phyloP scores from a whole-genome alignment of 2,888 invertebrate species.

The Dilophus febrilis region DNA sequence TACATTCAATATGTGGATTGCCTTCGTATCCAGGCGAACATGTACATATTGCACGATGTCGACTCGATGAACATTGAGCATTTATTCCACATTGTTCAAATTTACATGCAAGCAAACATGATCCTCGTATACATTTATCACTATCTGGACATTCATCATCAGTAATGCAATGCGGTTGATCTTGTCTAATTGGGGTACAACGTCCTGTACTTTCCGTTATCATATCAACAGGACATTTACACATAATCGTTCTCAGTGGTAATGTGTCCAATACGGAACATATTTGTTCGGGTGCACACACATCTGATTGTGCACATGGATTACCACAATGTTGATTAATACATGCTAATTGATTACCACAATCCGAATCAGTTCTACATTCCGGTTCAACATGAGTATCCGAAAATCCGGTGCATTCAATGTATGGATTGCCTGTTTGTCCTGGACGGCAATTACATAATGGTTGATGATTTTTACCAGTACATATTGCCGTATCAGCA shows the following conservation, averaged over 20 bases:
- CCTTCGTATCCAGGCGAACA: conserved; percentile 65
- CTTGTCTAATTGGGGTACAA: conserved; percentile 43
- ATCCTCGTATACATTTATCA: conserved; percentile 58
- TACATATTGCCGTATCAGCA: conserved; percentile 58
- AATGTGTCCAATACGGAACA: conserved; percentile 63
- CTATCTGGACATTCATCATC: conserved; percentile 59
- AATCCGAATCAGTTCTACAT: conserved; percentile 61
- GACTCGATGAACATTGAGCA: conserved; percentile 58
- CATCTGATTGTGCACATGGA: conserved; percentile 52
- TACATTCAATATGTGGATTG: conserved; percentile 63
- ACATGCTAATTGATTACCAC: conserved; percentile 56
- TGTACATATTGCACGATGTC: conserved; percentile 59
- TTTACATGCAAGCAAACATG: conserved; percentile 62
- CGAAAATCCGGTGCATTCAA: conserved; percentile 41
- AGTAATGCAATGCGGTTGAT: conserved; percentile 42
- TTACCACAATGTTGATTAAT: conserved; percentile 59
- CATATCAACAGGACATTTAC: conserved; percentile 70
- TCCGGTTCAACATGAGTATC: conserved; percentile 33
- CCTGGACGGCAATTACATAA: conserved; percentile 61
- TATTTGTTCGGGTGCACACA: conserved; percentile 60
- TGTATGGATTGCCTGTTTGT: conserved; percentile 61
- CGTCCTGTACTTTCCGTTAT: conserved; percentile 54
- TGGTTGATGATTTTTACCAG: conserved; percentile 56
- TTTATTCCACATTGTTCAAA: conserved; percentile 66
- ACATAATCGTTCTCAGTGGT: conserved; percentile 69